Base-by-base conservation (phyloP, 2,113 vertebrate genomes). In the Tapirus terrestris region DNA sequence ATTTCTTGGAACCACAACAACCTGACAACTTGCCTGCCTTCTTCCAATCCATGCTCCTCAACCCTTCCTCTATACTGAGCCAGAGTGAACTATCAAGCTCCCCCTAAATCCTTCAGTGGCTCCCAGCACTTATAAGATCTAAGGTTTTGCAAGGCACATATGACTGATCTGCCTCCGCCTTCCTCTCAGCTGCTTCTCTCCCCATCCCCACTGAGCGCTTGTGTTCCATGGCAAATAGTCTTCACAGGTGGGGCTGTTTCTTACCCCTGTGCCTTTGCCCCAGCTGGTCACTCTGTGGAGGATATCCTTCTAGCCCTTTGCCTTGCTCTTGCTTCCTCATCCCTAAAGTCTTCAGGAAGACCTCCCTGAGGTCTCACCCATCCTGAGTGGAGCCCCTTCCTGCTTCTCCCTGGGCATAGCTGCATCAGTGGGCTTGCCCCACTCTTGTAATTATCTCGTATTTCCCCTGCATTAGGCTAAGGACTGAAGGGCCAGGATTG, bases 91-190 rank as follows among this genome's bases (percentile, higher is more conserved):
- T 53, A n/a, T 60, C 86, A 82, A 56, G 20, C 48, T 56, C 67
- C 67, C 60, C 1, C 8, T 29, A 77, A 84, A 73, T 23, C 53
- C 60, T 84, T 67, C 39, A 18, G n/a, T 23, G 45, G 33, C 36
- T 89, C 53, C 84, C 45, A 43, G 61, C 20, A 92, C 45, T 76
- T 67, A 10, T 36, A 56, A 77, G 5, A 88, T 25, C n/a, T 75
- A 79, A 81, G 45, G 33, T 67, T 91, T 92, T 76, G 68, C 76
- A 82, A 96, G 51, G 67, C 92, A 89, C 79, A 89, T 68, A 17
- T 12, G 56, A 43, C 60, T 51, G 14, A 27, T 33, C 61, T 16
- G 33, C 27, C 23, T 39, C 27, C 11, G 68, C 67, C 36, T n/a
- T 60, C 60, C 65, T 25, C 51, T 73, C 16, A 5, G 25, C 31